These are phyloP conservation scores for Eucriotettix oculatus DNA, from an alignment of 2,888 invertebrate genomes.

Conservation along the genomic window DNA sequence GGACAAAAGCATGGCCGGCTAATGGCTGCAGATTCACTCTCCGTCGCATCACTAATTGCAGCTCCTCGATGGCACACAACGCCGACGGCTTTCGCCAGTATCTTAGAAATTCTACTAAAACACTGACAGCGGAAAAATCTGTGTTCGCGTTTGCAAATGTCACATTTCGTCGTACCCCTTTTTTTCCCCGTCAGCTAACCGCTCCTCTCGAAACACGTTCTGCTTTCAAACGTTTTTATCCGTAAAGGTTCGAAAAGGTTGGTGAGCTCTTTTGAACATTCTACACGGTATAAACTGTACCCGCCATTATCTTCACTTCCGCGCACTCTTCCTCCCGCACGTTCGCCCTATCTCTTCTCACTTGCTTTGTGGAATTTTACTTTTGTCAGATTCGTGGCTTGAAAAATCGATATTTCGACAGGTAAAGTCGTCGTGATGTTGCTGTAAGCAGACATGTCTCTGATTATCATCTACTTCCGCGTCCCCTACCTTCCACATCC, in stretches of 20 bases:
- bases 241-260: not conserved
- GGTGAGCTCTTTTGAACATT: not conserved
- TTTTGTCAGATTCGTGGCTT: not conserved
- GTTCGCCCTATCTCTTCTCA: not conserved
- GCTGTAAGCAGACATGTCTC: not conserved
- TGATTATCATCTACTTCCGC: not conserved
- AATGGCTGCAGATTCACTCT: too few relatives aligned
- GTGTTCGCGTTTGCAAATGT: too few relatives aligned
- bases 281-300: not conserved
- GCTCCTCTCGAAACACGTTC: not conserved
- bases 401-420: not conserved
- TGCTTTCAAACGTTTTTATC: not conserved
- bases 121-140: too few relatives aligned
- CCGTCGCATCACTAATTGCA: too few relatives aligned
- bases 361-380: not conserved
- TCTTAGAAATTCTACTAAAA: too few relatives aligned
- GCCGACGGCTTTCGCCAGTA: too few relatives aligned
- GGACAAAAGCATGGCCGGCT: too few relatives aligned
- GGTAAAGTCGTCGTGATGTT: not conserved
- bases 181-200: not conserved
- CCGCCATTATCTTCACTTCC: not conserved
- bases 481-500: not conserved
- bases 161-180: too few relatives aligned
- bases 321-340: not conserved
- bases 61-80: too few relatives aligned